Percentiles rank a stretch among this genome's conserved stretches.
phyloP scores from a whole-genome alignment of 1,140 invertebrate genomes.

The Cotesia chilonis region DNA sequence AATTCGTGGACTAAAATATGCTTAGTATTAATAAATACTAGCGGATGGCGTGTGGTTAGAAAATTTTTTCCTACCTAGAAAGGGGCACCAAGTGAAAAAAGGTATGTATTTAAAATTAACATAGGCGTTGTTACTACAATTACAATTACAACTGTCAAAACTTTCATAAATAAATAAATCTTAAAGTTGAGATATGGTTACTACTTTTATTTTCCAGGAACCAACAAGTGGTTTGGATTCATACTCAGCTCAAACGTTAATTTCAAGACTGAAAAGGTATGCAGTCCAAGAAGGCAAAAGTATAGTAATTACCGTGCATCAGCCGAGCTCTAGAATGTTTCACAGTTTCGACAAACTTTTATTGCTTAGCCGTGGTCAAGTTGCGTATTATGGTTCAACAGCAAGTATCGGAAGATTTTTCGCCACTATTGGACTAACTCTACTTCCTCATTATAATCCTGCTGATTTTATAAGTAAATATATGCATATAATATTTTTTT shows the following conservation, averaged over 20 bases:
- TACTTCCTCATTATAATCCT: constrained; percentile 85
- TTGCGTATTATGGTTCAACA: constrained; percentile 83
- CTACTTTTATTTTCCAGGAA: constrained; percentile 69
- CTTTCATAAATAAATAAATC: too few relatives aligned
- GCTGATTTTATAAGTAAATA: constrained; percentile 87
- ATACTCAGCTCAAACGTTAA: constrained; percentile 80
- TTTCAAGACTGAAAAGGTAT: constrained; percentile 78
- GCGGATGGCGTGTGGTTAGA: too few relatives aligned
- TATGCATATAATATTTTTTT: too few relatives aligned
- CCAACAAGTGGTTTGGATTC: constrained; percentile 88
- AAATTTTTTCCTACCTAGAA: too few relatives aligned
- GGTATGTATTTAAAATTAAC: too few relatives aligned
- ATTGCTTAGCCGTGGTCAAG: constrained; percentile 79
- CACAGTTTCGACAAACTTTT: constrained; percentile 85
- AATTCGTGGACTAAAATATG: too few relatives aligned
- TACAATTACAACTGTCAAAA: too few relatives aligned
- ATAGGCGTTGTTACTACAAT: too few relatives aligned
- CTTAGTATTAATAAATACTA: too few relatives aligned
- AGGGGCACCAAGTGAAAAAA: too few relatives aligned
- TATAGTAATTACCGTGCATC: constrained; percentile 84
- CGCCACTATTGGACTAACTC: constrained; percentile 75
- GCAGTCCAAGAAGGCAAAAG: constrained; percentile 82
- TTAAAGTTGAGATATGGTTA: too few relatives aligned
- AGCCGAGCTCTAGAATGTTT: constrained; percentile 89
- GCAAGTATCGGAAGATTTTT: constrained; percentile 82